Conservation (phyloP, 92 coral and sea anemone genomes). For the Diadumene lineata region DNA sequence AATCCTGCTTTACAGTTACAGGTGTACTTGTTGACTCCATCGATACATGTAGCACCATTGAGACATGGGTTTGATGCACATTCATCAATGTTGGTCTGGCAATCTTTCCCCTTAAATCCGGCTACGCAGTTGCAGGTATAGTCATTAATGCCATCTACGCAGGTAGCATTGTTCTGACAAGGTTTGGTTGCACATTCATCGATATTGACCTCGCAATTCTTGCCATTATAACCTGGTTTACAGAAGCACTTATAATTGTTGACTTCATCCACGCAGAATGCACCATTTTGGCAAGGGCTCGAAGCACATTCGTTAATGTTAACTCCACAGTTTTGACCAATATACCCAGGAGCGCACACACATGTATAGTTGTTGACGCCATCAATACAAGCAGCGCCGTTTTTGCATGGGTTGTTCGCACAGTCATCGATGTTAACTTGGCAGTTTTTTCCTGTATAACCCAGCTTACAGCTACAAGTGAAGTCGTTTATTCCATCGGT, state of each 20-base stretch:
- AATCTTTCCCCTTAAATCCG: constrained; percentile 1
- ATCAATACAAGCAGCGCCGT: constrained; percentile 31
- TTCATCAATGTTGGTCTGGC: constrained; percentile 10
- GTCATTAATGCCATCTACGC: constrained; percentile 3
- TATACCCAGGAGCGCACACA: constrained; percentile 20
- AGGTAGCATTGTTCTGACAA: not conserved
- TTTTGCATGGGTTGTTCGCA: constrained; percentile 36
- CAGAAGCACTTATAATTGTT: constrained; percentile 32
- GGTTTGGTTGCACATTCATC: constrained; percentile 33
- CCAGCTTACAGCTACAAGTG: constrained; percentile 24
- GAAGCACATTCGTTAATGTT: constrained; percentile 31
- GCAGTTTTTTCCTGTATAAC: constrained; percentile 35
- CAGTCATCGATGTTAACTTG: constrained; percentile 32
- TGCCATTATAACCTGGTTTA: constrained; percentile 22
- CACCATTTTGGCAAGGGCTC: constrained; percentile 32
- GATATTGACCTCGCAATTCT: constrained; percentile 29
- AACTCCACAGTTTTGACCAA: constrained; percentile 5
- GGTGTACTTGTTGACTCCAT: constrained; percentile 3
- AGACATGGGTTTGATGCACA: not conserved
- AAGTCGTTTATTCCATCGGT: constrained; percentile 16
- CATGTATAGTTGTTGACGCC: constrained; percentile 15
- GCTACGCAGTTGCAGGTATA: constrained; percentile 3
- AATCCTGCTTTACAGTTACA: constrained; percentile 3
- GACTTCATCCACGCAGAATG: constrained; percentile 27
- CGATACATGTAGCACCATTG: constrained; percentile 12